phyloP scores from a whole-genome alignment of 35 echinoderm and acorn worm genomes.

The Strongylocentrotus purpuratus region DNA sequence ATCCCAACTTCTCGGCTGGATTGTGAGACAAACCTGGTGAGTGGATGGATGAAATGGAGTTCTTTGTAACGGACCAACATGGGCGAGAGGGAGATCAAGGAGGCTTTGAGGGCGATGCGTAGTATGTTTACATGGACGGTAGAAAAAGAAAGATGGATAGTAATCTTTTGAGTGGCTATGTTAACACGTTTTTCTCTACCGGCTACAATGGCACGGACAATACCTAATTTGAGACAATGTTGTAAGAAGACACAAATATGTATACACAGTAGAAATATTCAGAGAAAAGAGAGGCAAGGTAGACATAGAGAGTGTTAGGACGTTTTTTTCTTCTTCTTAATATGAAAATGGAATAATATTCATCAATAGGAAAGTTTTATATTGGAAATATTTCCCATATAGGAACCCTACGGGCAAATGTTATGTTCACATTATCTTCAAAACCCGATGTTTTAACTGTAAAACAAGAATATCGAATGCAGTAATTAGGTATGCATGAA shows the following conservation, averaged over 20 bases:
- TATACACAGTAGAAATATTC: not conserved
- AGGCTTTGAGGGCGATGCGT: not conserved
- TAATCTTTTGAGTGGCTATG: not conserved
- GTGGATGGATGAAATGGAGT: not conserved
- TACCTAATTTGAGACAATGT: not conserved
- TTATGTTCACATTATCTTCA: too few relatives aligned
- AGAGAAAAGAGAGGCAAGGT: not conserved
- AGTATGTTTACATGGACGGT: not conserved
- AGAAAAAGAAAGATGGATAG: not conserved
- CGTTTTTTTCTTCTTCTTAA: too few relatives aligned
- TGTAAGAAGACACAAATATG: not conserved
- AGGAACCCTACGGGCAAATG: too few relatives aligned
- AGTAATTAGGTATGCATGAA: too few relatives aligned
- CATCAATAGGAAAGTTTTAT: too few relatives aligned
- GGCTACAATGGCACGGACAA: not conserved
- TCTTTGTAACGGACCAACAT: not conserved
- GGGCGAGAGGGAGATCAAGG: not conserved
- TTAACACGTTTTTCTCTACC: not conserved
- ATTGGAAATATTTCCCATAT: too few relatives aligned
- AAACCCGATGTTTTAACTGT: too few relatives aligned
- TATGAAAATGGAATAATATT: too few relatives aligned
- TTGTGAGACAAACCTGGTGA: not conserved
- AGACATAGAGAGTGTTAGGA: too few relatives aligned
- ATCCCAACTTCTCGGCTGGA: not conserved
- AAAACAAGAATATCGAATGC: too few relatives aligned